phyloP scores from a whole-genome alignment of 2,888 invertebrate genomes.

The Molanna angustata region DNA sequence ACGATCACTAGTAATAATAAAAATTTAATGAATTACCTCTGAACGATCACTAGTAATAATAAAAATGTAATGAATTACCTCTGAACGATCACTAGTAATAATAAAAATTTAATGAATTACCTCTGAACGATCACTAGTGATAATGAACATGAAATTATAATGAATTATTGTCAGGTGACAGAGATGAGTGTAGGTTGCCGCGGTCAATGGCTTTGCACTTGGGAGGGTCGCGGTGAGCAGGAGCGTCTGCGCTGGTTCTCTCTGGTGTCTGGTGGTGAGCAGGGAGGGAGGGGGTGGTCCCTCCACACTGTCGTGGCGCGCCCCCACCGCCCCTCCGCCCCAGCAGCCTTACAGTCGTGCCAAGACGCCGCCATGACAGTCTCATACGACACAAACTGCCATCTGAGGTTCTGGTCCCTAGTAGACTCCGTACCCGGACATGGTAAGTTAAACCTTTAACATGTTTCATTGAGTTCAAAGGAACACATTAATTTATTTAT shows the following conservation, averaged over 20 bases:
- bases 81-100: no score
- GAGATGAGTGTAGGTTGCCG: conserved; percentile 28
- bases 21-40: no score
- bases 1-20: no score
- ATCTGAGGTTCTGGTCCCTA: conserved; percentile 25
- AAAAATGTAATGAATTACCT: no score
- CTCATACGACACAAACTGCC: conserved; percentile 13
- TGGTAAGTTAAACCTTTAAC: conserved; percentile 18
- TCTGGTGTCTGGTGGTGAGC: conserved; percentile 6
- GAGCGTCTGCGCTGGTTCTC: conserved; percentile 29
- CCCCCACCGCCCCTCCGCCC: conserved; percentile 28
- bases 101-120: no score
- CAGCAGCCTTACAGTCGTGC: conserved; percentile 20
- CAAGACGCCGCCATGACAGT: conserved; percentile 20
- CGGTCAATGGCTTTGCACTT: conserved; percentile 30
- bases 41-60: no score
- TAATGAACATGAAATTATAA: no score
- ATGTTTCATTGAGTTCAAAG: no score
- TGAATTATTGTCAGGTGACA: conserved; percentile 20
- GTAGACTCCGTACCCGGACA: conserved; percentile 28
- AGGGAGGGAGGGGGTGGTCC: conserved; percentile 17
- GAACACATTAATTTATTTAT: no score
- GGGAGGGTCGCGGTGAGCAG: conserved; percentile 30
- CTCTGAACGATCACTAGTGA: no score
- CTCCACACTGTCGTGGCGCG: conserved; percentile 26